These are phyloP conservation scores for Cataglyphis hispanica DNA, from an alignment of 1,140 invertebrate genomes.

Conservation along the genomic window DNA sequence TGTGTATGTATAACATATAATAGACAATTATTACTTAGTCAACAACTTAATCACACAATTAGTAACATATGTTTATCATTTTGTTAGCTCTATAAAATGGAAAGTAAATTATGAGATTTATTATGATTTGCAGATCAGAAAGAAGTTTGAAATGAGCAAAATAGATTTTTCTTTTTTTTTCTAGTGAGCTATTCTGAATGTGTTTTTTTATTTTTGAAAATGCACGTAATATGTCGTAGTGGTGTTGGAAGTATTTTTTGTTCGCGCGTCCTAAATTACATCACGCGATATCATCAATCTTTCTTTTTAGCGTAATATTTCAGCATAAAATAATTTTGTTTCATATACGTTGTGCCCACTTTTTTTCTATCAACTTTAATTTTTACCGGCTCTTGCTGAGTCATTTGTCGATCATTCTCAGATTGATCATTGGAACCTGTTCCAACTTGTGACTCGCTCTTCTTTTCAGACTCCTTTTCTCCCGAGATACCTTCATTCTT, in stretches of 20 bases:
- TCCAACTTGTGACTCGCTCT: constrained; percentile 76
- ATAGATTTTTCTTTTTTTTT: constrained; percentile 37
- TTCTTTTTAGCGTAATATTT: constrained; percentile 15
- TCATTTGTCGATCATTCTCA: constrained; percentile 77
- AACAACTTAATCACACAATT: constrained; percentile 45
- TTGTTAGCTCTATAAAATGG: constrained; percentile 39
- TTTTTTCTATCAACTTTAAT: constrained; percentile 75
- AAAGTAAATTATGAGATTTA: constrained; percentile 40
- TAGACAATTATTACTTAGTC: constrained; percentile 50
- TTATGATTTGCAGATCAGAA: constrained; percentile 33
- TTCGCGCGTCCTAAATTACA: constrained; percentile 52
- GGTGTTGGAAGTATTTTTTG: constrained; percentile 34
- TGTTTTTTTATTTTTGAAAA: constrained; percentile 45
- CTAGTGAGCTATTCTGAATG: constrained; percentile 4
- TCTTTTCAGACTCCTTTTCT: constrained; percentile 75
- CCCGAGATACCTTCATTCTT: constrained; percentile 80
- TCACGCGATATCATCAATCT: constrained; percentile 35
- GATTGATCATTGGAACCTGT: constrained; percentile 79
- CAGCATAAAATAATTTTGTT: constrained; percentile 35
- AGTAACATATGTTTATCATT: constrained; percentile 41
- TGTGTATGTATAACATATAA: constrained; percentile 54
- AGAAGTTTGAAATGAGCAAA: constrained; percentile 12
- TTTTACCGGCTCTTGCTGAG: constrained; percentile 85
- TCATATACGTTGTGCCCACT: constrained; percentile 75
- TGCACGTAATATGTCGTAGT: constrained; percentile 46